These are phyloP conservation scores for Hetaerina titia DNA, from an alignment of 2,888 invertebrate species.

Conservation along the genomic window DNA sequence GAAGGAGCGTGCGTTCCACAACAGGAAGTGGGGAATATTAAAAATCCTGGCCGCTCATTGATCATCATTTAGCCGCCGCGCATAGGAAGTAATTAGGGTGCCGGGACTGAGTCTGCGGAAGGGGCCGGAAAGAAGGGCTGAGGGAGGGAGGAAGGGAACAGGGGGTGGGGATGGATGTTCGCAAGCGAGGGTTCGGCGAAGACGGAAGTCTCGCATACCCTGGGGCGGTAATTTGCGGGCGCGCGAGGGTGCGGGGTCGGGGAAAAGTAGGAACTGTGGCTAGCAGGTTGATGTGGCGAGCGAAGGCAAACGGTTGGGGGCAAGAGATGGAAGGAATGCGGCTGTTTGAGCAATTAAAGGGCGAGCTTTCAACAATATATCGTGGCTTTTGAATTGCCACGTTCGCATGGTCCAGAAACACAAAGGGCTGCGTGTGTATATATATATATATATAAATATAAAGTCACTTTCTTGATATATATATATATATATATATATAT, in stretches of 20 bases:
- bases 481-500: too few species aligned
- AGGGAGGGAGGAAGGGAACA: not conserved
- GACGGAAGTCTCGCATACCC: conserved; percentile 58
- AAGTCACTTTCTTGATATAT: too few species aligned
- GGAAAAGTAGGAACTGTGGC: not conserved
- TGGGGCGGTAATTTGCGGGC: conserved; percentile 51
- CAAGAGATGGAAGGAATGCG: not conserved
- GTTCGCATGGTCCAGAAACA: too few species aligned
- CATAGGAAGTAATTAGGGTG: conserved; percentile 66
- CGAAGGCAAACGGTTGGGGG: not conserved
- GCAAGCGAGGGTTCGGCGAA: not conserved
- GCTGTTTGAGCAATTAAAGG: not conserved
- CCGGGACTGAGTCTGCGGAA: conserved; percentile 13
- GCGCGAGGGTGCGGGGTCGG: not conserved
- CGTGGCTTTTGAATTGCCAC: too few species aligned
- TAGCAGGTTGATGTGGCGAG: not conserved
- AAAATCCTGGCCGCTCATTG: conserved; percentile 60
- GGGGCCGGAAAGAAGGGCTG: not conserved
- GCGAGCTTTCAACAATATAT: too few species aligned
- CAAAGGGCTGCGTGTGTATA: too few species aligned
- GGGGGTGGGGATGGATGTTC: not conserved
- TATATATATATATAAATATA: too few species aligned
- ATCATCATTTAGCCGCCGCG: conserved; percentile 63
- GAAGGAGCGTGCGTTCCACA: not conserved
- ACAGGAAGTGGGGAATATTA: conserved; percentile 32